phyloP scores from a whole-genome alignment of 2,888 invertebrate genomes.

The Mechanitis messenoides region DNA sequence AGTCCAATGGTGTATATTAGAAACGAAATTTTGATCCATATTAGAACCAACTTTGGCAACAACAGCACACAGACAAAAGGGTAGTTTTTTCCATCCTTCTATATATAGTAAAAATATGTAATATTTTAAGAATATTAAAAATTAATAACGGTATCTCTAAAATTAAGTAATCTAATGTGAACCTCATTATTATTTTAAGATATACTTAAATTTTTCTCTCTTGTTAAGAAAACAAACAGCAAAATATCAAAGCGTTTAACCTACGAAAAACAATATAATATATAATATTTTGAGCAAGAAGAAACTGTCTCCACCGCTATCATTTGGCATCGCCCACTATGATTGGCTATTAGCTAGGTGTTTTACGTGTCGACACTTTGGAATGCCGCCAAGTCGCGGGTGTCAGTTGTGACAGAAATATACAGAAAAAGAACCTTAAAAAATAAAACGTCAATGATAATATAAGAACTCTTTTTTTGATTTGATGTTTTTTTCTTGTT shows the following conservation, averaged over 20 bases:
- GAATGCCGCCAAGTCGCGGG: slow-evolving; percentile 27
- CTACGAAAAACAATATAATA: background rate
- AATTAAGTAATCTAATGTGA: too few relatives aligned
- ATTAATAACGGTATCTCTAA: too few relatives aligned
- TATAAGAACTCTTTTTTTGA: too few relatives aligned
- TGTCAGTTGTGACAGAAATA: slow-evolving; percentile 30
- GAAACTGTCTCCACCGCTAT: slow-evolving; percentile 13
- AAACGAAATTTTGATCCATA: too few relatives aligned
- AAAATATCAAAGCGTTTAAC: slow-evolving; percentile 5
- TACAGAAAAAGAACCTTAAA: slow-evolving; percentile 21
- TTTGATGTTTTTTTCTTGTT: too few relatives aligned
- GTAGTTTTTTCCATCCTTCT: too few relatives aligned
- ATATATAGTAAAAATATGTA: too few relatives aligned
- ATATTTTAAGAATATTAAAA: background rate
- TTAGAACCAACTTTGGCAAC: too few relatives aligned
- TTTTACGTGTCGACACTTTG: slow-evolving; percentile 29
- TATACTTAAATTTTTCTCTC: too few relatives aligned
- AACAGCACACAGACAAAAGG: too few relatives aligned
- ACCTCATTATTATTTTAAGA: too few relatives aligned
- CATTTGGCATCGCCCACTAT: slow-evolving; percentile 29
- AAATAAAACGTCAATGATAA: slow-evolving; percentile 7
- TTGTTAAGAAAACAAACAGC: background rate
- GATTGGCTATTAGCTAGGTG: slow-evolving; percentile 44
- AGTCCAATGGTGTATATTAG: too few relatives aligned
- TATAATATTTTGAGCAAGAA: background rate